Evolutionary conservation across 2,113 vertebrate species (phyloP), one percentile per base, ranked within the genome.

Genomic region (Uria aalge): DNA sequence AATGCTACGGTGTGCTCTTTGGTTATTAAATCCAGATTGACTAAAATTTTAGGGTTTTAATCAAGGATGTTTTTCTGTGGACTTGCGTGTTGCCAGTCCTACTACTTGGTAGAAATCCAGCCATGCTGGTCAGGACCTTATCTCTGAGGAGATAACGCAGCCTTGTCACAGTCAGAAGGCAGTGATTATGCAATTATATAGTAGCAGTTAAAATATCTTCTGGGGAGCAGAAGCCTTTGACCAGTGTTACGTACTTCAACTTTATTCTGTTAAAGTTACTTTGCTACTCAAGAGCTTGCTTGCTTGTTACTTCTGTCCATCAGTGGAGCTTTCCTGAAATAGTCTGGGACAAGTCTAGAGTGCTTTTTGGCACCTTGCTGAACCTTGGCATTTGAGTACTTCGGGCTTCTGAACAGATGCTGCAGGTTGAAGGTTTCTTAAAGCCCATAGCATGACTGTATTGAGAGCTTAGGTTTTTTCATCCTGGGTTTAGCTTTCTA

Each of bases 1-100:
- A 26, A 22, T 41, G 15, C 32, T 50, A 0, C 5, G 6, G 9
- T 53, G 19, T 1, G 1, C 5, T 24, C 13, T 23, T 52, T 38
- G 8, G 24, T 64, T 72, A 27, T 50, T 41, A 67, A 90, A 34
- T 50, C 12, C 12, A 59, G 43, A 26, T 23, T 38, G 36, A 47
- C 43, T 43, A 18, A 41, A 38, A 6, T 13, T 23, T 34, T 34
- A 16, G 16, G 1, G 1, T 57, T 72, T 67, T 78, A 43, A 48
- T 89, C 12, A 57, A n/a, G 38, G 38, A 18, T 50, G 78, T 23
- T 21, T 71, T 82, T 87, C 81, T 66, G 8, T 87, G 52, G n/a
- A 19, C 18, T 73, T 64, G 12, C 30, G 8, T 59, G 16, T 85
- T 78, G 29, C 43, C 20, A 52, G 1, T 64, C 26, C 22, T 59